These are phyloP conservation scores for Smutsia gigantea DNA, from an alignment of 2,797 vertebrate genomes.

Conservation along the genomic window DNA sequence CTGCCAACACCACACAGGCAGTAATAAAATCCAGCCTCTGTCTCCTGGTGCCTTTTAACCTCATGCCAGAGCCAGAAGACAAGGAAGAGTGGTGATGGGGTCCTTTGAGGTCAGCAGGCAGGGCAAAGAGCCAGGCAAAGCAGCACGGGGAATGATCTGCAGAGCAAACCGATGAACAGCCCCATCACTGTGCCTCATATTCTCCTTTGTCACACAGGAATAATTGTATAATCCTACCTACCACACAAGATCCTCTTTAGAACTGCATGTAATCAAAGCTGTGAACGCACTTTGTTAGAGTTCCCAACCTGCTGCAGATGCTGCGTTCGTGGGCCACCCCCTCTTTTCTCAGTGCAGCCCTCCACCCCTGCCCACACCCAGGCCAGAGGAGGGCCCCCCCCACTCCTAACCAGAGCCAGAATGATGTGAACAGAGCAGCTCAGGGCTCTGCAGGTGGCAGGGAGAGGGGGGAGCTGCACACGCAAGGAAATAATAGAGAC, in stretches of 20 bases:
- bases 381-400: conserved; percentile 3
- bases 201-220: conserved; percentile 25
- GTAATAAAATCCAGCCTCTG: background rate
- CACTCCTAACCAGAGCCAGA: conserved; percentile 52
- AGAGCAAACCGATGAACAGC: background rate
- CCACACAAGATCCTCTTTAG: background rate
- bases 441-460: conserved; percentile 81
- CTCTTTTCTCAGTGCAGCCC: background rate
- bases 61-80: background rate
- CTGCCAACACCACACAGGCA: background rate
- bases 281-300: background rate
- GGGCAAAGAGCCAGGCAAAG: background rate
- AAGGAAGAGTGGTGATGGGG: background rate
- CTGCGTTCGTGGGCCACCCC: background rate
- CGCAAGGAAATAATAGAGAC: conserved; percentile 76
- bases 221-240: conserved; percentile 2
- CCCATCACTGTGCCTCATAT: background rate
- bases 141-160: background rate
- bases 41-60: background rate
- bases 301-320: conserved; percentile 14
- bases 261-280: background rate
- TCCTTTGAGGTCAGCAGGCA: background rate
- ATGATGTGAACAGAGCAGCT: conserved; percentile 66
- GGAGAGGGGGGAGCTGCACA: conserved; percentile 60
- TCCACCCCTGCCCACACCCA: background rate